These are phyloP conservation scores for Zeuzera pyrina DNA, from an alignment of 2,888 invertebrate genomes.

Conservation along the genomic window DNA sequence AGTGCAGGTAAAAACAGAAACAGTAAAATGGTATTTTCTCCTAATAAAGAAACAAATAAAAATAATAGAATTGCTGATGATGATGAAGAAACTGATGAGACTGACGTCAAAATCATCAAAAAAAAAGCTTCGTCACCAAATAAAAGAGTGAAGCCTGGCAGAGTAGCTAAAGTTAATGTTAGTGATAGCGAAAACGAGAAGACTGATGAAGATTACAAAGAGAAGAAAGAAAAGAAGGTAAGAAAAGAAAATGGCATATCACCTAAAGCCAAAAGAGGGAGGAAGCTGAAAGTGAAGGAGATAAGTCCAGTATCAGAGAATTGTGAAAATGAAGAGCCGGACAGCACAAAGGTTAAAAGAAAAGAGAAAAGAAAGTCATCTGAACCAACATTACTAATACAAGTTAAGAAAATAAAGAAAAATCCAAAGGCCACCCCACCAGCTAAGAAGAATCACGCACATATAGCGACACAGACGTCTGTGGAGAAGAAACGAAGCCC, in stretches of 20 bases:
- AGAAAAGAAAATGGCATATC: conserved; percentile 14
- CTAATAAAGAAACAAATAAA: conserved; percentile 31
- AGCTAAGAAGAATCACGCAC: conserved; percentile 45
- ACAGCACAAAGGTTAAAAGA: conserved; percentile 19
- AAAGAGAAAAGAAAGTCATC: conserved; percentile 41
- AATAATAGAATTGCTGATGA: conserved; percentile 11
- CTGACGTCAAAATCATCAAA: conserved; percentile 16
- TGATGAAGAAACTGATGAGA: conserved; percentile 10
- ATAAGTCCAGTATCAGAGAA: conserved; percentile 18
- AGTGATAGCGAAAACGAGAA: conserved; percentile 1
- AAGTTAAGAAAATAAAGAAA: conserved; percentile 44
- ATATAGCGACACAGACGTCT: conserved; percentile 60
- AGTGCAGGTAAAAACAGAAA: conserved; percentile 68
- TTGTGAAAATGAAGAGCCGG: conserved; percentile 38
- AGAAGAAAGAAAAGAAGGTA: not conserved
- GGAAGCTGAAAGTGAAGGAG: conserved; percentile 20
- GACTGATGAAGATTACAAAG: no score
- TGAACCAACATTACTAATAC: conserved; percentile 39
- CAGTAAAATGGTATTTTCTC: conserved; percentile 74
- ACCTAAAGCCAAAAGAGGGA: conserved; percentile 18
- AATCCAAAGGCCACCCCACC: conserved; percentile 52
- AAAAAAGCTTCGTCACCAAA: conserved; percentile 15
- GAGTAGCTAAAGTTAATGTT: no score
- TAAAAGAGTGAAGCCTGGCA: no score
- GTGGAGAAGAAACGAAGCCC: conserved; percentile 36